These are phyloP conservation scores for Notamacropus eugenii DNA, from an alignment of 2,797 vertebrate genomes.

Conservation along the genomic window DNA sequence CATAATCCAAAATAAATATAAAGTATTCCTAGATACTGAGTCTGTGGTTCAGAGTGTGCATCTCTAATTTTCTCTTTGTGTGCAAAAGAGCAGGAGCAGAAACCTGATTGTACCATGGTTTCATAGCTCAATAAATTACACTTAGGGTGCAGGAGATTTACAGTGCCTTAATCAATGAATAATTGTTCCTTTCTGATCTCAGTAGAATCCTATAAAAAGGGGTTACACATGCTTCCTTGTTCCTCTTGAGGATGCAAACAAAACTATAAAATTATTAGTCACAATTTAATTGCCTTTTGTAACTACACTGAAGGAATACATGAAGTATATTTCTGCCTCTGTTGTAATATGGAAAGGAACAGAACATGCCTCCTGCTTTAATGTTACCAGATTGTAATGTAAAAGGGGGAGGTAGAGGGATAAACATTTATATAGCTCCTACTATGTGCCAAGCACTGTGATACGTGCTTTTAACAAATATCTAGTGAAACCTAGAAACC, in stretches of 20 bases:
- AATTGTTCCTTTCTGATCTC: constrained; percentile 69
- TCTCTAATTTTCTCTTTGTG: constrained; percentile 42
- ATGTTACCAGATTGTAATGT: constrained; percentile 11
- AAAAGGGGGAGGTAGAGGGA: neutral
- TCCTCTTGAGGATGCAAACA: constrained; percentile 58
- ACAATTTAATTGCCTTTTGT: constrained; percentile 63
- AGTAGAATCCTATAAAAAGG: constrained; percentile 34
- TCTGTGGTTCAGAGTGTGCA: constrained; percentile 2
- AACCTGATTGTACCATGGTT: constrained; percentile 46
- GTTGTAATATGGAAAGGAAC: constrained; percentile 53
- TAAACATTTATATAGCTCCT: neutral
- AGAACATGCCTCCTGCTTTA: constrained; percentile 26
- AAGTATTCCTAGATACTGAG: constrained; percentile 20
- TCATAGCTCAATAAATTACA: constrained; percentile 59
- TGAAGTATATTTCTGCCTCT: constrained; percentile 9
- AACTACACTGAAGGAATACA: constrained; percentile 45
- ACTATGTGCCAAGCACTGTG: neutral
- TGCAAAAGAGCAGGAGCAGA: constrained; percentile 23
- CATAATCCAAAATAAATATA: constrained; percentile 39
- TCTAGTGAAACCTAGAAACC: constrained; percentile 1
- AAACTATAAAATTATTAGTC: constrained; percentile 61
- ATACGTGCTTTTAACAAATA: neutral
- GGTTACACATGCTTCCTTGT: constrained; percentile 46
- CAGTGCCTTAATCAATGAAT: constrained; percentile 62
- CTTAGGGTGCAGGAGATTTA: constrained; percentile 53